Conservation (phyloP, 2,797 vertebrate genomes). For the Hipposideros larvatus region DNA sequence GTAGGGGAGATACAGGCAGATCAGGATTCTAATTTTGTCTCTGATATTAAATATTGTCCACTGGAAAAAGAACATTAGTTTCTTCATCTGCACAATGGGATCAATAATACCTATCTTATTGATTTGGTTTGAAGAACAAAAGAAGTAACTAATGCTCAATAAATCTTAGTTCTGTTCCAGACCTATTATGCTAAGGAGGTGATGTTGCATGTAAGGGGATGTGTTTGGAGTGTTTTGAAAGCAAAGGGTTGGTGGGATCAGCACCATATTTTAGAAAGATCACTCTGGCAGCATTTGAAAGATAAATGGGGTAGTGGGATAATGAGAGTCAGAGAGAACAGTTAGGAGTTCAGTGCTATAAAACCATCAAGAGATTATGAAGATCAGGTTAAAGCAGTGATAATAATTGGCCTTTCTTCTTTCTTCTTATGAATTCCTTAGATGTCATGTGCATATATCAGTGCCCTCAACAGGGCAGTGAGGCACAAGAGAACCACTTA, state of each 20-base stretch:
- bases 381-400: not conserved
- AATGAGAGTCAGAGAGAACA: not conserved
- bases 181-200: not conserved
- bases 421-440: slow-evolving; percentile 7
- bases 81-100: not conserved
- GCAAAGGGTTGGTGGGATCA: not conserved
- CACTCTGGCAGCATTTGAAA: not conserved
- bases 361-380: not conserved
- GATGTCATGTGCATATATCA: not conserved
- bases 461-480: not conserved
- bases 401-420: not conserved
- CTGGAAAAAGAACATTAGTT: not conserved
- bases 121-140: slow-evolving; percentile 24
- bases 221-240: not conserved
- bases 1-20: not conserved
- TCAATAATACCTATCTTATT: not conserved
- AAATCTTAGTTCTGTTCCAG: not conserved
- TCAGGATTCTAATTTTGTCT: not conserved
- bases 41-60: not conserved
- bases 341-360: not conserved
- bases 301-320: not conserved
- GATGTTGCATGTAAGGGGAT: not conserved
- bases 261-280: not conserved
- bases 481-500: not conserved
- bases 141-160: not conserved